Evolutionary conservation across 2,797 vertebrate genomes (phyloP), one percentile per base, ranked within the genome.

Genomic region (Pachyuromys duprasi): DNA sequence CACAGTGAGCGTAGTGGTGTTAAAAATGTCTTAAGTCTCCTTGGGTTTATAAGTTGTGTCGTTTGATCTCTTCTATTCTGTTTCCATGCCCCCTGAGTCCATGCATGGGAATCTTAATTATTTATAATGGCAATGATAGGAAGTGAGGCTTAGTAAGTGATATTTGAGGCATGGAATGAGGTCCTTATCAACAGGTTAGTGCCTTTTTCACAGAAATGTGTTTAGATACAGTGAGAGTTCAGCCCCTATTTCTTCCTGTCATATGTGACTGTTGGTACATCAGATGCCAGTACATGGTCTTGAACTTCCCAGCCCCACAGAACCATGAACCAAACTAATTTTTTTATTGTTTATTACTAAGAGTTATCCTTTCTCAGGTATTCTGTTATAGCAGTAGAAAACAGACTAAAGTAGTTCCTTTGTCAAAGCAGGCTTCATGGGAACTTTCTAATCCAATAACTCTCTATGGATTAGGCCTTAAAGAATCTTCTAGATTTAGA

Each of bases 181-280:
- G 24, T 1, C 5, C 1, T n/a, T 33, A 53, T 18, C 15, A 31
- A 17, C 0, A 4, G 42, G 5, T 33, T 53, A 24, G 11, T 70
- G 53, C 8, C n/a, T 26, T 86, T 70, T 62, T 63, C 63, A 53
- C n/a, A 86, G 13, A 87, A 80, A 36, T 53, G 17, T 26, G 55
- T 62, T 62, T 53, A 31, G 4, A 26, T 70, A 33, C 26, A 39
- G 13, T 62, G 62, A 33, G 2, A 31, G 15, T 62, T 69, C n/a
- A 33, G 36, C 8, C 4, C 33, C 49, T 60, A 3, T n/a, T 26
- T 18, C 36, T 36, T 31, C 42, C 3, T 65, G 26, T 39, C 14
- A n/a, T 6, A 22, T 60, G 7, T 8, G 3, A 18, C 36, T 60
- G 9, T 15, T 33, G 67, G 20, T 49, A 6, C 36, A 60, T 39